Base-by-base conservation (phyloP, 2,888 invertebrate genomes). In the Rhaphigaster nebulosa region DNA sequence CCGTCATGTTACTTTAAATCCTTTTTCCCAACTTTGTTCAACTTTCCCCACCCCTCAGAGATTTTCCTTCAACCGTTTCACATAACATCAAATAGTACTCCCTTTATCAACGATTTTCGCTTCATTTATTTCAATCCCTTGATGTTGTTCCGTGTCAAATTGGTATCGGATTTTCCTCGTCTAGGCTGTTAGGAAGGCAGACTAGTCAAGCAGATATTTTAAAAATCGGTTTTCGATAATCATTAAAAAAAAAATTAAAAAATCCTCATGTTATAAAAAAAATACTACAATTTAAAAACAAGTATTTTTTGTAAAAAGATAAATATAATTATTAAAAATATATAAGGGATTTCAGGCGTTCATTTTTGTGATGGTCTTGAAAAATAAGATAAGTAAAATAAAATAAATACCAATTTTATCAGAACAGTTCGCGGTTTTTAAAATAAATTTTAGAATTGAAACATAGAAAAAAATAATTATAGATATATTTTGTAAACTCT, bases 31-130 rank as follows among this genome's bases (percentile, higher is more conserved):
- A 84, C 84, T 84, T 84, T 84, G 84, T 84, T 45, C 45, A 84
- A 84, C 84, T 84, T 84, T 84, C 12, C n/a, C 34, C 26, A 45
- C 8, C 70, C 70, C 84, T 45, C 13, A 18, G 84, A 84, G 84
- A 38, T 45, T 84, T 84, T 84, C 41, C 84, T 84, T 84, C 15
- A 84, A 84, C 84, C 41, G 84, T 84, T 84, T 84, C 84, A 84
- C 84, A 84, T 84, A 84, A 84, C 84, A 84, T 84, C 84, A 84
- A 84, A 84, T 45, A 84, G 84, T 84, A 84, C 84, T 45, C 45
- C n/a, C 84, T 84, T 84, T 84, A 84, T 84, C 84, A 84, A 26
- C 45, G 45, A 84, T 84, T n/a, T 84, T 84, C 84, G 84, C 45
- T 45, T 84, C 84, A 45, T 84, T 84, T n/a, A 45, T 84, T 84